Base-by-base conservation (phyloP, 2,797 vertebrate species). In the Fistularia tabacaria region DNA sequence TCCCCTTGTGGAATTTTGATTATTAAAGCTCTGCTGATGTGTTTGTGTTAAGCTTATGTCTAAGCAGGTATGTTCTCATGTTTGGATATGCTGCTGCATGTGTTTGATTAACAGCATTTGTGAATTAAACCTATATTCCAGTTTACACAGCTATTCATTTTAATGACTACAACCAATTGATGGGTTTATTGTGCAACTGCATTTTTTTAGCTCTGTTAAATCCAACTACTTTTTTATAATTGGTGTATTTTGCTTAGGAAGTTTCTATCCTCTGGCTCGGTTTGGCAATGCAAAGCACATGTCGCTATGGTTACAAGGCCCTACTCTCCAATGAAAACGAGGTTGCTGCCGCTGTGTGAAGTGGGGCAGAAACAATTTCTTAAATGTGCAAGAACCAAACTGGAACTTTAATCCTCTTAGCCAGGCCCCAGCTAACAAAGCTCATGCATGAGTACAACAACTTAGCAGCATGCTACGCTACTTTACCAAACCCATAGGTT, bases 321-420 rank as follows among this genome's bases (percentile, higher is more conserved):
- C 54, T 11, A 47, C 73, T 75, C 79, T 70, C 76, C 71, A 79
- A 57, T 76, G 76, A 74, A 79, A 83, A 68, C 67, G 83, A 81
- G 81, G 80, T 69, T 54, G 54, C 76, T 15, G 52, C 59, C 42
- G 43, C 69, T 44, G 73, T 82, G 87, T 92, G 89, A 91, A 91
- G 83, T 89, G 89, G 85, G 85, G 90, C 90, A 89, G 90, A 92
- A 90, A 88, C 83, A 88, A 90, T 90, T 90, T 89, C 84, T 87
- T 89, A 88, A 90, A 89, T 87, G 89, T 86, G 83, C 86, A 87
- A 80, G 87, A 88, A 86, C 82, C 88, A 88, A 89, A 89, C 88
- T 88, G 87, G 86, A 89, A 87, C 86, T 87, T 87, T 92, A 92
- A 91, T 92, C 90, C 87, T 88, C 90, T 92, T 92, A 90, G 80